Base-by-base conservation (phyloP, 2,113 vertebrate genomes). In the Odontesthes bonariensis region DNA sequence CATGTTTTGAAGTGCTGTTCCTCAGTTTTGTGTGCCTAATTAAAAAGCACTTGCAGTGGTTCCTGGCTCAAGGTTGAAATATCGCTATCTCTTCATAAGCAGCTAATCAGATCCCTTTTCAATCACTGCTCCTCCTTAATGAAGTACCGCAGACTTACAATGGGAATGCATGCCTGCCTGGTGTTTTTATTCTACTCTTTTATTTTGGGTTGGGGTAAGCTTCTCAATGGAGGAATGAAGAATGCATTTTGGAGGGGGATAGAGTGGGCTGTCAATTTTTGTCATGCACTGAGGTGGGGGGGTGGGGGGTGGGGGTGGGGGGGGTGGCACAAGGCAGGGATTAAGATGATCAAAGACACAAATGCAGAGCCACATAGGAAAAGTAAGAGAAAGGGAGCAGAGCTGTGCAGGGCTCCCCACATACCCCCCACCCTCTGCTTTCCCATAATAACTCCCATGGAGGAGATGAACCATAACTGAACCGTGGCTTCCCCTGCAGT, bases 331-430 rank as follows among this genome's bases (percentile, higher is more conserved):
- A 72, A 78, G 86, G 80, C 81, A 88, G 85, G 91, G 91, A 93
- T 93, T 92, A 93, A 86, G 75, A 64, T 91, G 90, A 93, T 91
- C 91, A 93, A 92, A 92, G 91, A 89, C 82, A 86, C 83, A 84
- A 85, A 89, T 83, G 75, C 89, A 86, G 87, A 89, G 77, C 83
- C 90, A 87, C 84, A 90, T 86, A 67, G 84, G 80, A 71, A 87
- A 84, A 90, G 72, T 83, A 88, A 89, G 85, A 88, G 85, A 91
- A 87, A 82, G 59, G 71, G 81, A 86, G 68, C 74, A 81, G 81
- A 88, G 62, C 77, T 73, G 79, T 40, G 82, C 77, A 69, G 83
- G 56, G 75, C 81, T 38, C 53, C 53, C 51, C 1, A 3, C 31
- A 57, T 46, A n/a, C 47, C 64, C 55, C 22, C 16, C 51, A 27